These are phyloP conservation scores for Idris sp. DNA, from an alignment of 1,140 invertebrate species.

Conservation along the genomic window DNA sequence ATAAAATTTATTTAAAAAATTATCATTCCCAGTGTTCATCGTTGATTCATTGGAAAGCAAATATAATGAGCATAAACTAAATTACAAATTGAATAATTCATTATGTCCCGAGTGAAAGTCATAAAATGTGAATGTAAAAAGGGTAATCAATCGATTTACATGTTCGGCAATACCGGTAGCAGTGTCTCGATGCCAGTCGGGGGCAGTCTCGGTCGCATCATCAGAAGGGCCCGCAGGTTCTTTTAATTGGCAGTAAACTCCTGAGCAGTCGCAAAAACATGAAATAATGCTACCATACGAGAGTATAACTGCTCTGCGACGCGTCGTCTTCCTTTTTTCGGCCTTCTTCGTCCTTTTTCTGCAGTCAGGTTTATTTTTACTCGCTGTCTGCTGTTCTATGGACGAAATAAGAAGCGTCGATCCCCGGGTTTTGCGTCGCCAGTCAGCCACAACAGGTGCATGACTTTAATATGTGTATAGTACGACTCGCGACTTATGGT, in stretches of 20 bases:
- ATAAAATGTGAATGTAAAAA: constrained; percentile 33
- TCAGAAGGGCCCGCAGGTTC: constrained; percentile 61
- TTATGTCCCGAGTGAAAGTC: not conserved
- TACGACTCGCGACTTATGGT: too few species aligned
- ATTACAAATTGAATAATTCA: constrained; percentile 48
- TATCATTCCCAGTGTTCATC: too few species aligned
- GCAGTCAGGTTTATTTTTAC: constrained; percentile 51
- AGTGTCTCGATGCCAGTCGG: constrained; percentile 12
- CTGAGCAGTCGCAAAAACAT: constrained; percentile 66
- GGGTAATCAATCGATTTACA: constrained; percentile 50
- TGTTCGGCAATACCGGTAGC: constrained; percentile 51
- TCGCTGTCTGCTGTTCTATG: constrained; percentile 40
- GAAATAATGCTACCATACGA: constrained; percentile 64
- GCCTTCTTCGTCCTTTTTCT: constrained; percentile 42
- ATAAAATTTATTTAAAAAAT: too few species aligned
- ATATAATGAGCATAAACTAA: constrained; percentile 18
- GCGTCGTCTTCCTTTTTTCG: constrained; percentile 54
- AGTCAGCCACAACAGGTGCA: constrained; percentile 66
- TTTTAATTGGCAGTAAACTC: constrained; percentile 69
- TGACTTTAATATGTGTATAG: constrained; percentile 67
- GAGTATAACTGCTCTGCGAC: constrained; percentile 54
- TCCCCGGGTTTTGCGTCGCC: constrained; percentile 44
- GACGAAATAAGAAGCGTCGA: constrained; percentile 41
- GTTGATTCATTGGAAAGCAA: too few species aligned
- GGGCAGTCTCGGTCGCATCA: constrained; percentile 34